Evolutionary conservation across 2,113 vertebrate species (phyloP).

Genomic region (Monarcha castaneiventris): DNA sequence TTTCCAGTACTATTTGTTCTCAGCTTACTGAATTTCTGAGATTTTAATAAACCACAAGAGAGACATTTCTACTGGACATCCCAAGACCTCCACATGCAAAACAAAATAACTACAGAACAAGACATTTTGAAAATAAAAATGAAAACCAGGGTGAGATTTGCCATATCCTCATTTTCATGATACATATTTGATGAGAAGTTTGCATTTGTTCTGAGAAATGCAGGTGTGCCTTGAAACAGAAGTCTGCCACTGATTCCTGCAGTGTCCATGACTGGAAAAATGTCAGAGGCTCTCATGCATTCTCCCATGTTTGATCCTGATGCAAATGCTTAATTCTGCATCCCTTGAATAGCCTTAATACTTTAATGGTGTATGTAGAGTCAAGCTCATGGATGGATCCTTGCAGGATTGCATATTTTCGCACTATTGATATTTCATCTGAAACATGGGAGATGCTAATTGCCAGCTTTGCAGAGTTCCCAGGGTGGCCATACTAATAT

Average conservation of each 20-base stretch:
- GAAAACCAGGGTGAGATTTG: background rate
- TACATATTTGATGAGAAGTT: background rate
- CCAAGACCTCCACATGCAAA: background rate
- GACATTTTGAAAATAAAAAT: background rate
- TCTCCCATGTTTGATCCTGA: background rate
- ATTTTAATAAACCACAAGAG: background rate
- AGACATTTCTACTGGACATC: background rate
- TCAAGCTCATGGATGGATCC: background rate
- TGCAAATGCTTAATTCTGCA: background rate
- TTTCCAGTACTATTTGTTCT: background rate
- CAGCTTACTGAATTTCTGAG: background rate
- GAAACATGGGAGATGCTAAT: background rate
- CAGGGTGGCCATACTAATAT: background rate
- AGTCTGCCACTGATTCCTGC: background rate
- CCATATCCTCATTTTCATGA: background rate
- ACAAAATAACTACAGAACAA: background rate
- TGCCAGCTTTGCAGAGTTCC: background rate
- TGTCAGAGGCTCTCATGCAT: background rate
- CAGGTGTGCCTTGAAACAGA: background rate
- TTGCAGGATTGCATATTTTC: background rate
- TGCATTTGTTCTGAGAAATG: background rate
- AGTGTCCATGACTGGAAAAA: background rate
- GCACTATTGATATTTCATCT: slow-evolving; percentile 18
- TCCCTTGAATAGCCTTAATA: background rate
- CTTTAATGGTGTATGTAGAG: background rate